These are phyloP conservation scores for Cercopithecus diana DNA, from an alignment of 2,797 vertebrate genomes.

Conservation along the genomic window DNA sequence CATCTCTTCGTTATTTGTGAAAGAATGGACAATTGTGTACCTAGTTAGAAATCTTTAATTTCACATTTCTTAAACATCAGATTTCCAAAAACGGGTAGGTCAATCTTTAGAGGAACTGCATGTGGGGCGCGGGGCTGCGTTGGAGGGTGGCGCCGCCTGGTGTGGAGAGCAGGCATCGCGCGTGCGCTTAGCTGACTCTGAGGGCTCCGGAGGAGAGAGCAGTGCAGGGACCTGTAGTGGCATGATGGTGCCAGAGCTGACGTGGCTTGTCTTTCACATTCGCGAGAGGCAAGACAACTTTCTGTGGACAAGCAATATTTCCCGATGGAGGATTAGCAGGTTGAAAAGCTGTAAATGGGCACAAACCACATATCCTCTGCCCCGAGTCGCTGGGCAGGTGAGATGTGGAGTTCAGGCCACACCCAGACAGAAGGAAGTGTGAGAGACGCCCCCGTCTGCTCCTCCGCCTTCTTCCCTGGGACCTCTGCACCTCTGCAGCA, in stretches of 20 bases:
- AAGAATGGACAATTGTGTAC: neutral
- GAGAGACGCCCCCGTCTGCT: fast-evolving
- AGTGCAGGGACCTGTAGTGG: too few species aligned
- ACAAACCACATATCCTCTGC: neutral
- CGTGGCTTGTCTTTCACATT: fast-evolving
- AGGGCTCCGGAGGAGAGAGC: too few species aligned
- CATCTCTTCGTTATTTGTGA: neutral
- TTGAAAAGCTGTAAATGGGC: neutral
- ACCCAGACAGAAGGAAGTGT: too few species aligned
- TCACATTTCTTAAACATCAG: neutral
- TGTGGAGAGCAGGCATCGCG: too few species aligned
- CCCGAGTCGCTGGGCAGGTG: neutral
- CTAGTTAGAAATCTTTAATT: neutral
- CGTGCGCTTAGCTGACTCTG: neutral
- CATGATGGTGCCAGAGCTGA: too few species aligned
- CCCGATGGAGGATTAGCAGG: neutral
- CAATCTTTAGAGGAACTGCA: neutral
- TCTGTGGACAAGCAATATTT: neutral
- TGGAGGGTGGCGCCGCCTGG: too few species aligned
- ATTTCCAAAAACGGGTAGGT: neutral
- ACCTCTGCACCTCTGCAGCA: fast-evolving
- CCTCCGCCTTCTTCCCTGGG: neutral
- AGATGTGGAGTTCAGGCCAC: too few species aligned
- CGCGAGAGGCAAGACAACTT: fast-evolving
- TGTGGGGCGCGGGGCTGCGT: too few species aligned